Evolutionary conservation across 2,797 vertebrate genomes (phyloP), one percentile per base, ranked within the genome.

Genomic region (Taeniopygia guttata): DNA sequence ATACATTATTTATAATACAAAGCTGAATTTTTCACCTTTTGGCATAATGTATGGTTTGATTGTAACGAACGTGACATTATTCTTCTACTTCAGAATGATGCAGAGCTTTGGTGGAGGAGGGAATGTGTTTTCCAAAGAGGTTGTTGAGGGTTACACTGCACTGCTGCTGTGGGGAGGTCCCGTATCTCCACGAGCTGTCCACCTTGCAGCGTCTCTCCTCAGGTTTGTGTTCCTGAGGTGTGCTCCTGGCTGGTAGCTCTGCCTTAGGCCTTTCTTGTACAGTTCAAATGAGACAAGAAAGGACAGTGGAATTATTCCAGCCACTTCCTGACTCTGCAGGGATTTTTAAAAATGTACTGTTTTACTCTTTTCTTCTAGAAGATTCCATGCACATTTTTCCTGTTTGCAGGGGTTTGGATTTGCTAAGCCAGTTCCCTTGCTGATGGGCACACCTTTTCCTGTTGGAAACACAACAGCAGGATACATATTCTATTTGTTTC

Each of bases 241-340:
- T 66, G 55, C 60, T 91, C 19, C 51, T 83, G 55, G 76, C 70
- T 86, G 42, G 42, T 64, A 80, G 79, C 60, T 96, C 46, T 95
- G 95, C 91, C 92, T 74, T 91, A 75, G 92, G 93, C 74, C 48
- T 38, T 92, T 48, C 34, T 25, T 67, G 87, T 89, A 48, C 32
- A 11, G 34, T 40, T 94, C 76, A 91, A 51, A 90, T 25, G 38
- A 78, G 26, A 83, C 30, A 70, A 68, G 79, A 84, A 79, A 73
- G 73, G 86, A 70, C 77, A 91, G 80, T 14, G 43, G 46, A 78
- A n/a, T 63, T 86, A 58, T 63, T 88, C 52, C 80, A 84, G 51
- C 56, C 76, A 29, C 38, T 51, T 85, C 72, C 58, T 82, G 66
- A 38, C 36, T 83, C 18, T 77, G 64, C 13, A 64, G 22, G 75